phyloP scores from a whole-genome alignment of 2,113 vertebrate species.

The Apodemus sylvaticus region DNA sequence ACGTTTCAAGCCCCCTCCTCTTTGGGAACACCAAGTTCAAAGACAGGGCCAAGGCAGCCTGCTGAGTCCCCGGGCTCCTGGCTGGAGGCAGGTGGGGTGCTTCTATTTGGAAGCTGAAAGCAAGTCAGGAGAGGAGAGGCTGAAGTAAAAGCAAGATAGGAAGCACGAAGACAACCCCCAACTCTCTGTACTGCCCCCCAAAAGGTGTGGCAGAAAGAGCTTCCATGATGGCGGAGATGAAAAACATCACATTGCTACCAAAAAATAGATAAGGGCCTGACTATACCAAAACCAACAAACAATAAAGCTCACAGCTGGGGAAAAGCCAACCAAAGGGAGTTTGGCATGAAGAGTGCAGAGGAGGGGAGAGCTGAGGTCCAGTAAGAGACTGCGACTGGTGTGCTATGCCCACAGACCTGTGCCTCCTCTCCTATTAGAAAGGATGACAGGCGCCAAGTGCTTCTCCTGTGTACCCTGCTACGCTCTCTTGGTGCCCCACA shows the following conservation, averaged over 20 bases:
- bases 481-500: neutral
- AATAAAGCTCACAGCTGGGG: neutral
- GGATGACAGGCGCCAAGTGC: neutral
- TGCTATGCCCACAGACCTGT: neutral
- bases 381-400: neutral
- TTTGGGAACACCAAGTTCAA: neutral
- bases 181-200: too few relatives aligned
- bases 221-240: neutral
- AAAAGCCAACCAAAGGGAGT: fast-evolving
- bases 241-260: neutral
- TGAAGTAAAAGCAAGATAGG: neutral
- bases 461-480: neutral
- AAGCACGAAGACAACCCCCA: neutral
- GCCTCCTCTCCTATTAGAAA: neutral
- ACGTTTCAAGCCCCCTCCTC: neutral
- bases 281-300: too few relatives aligned
- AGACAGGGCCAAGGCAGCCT: neutral
- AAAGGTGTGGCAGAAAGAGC: neutral
- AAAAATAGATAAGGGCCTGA: neutral
- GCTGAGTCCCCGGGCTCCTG: neutral
- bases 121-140: neutral
- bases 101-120: neutral
- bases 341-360: too few relatives aligned
- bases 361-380: neutral
- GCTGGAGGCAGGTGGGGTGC: neutral